Evolutionary conservation across 1,140 invertebrate genomes (phyloP).

Genomic region (Druon quercuslanigerum): DNA sequence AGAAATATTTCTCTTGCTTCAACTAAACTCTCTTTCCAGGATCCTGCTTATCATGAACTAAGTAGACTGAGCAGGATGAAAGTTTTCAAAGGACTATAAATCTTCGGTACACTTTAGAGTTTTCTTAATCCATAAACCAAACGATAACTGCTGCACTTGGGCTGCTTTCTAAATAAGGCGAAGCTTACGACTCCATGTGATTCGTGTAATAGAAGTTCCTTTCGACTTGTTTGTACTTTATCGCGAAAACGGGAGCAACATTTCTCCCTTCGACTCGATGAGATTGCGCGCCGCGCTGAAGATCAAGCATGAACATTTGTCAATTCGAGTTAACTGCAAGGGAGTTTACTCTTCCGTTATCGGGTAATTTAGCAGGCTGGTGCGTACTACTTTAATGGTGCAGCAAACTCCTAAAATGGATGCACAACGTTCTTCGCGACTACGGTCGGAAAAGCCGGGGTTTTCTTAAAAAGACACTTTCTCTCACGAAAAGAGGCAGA

Average conservation of each 20-base stretch:
- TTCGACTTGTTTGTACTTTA: slow-evolving; percentile 28
- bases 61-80: not conserved
- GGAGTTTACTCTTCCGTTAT: not conserved
- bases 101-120: slow-evolving; percentile 8
- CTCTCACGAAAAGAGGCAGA: not conserved
- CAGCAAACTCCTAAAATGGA: not conserved
- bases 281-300: not conserved
- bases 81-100: slow-evolving; percentile 24
- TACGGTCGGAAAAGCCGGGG: not conserved
- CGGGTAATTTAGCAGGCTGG: slow-evolving; percentile 8
- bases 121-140: slow-evolving; percentile 30
- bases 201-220: slow-evolving; percentile 28
- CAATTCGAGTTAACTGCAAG: slow-evolving; percentile 5
- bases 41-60: not conserved
- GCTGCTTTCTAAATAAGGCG: slow-evolving; percentile 25
- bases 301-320: slow-evolving; percentile 2
- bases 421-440: not conserved
- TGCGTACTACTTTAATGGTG: not conserved
- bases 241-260: not conserved
- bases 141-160: slow-evolving; percentile 30
- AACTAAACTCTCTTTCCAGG: not conserved
- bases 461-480: not conserved
- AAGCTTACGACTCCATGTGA: slow-evolving; percentile 24
- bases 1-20: not conserved
- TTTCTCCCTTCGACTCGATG: slow-evolving; percentile 3